Base-by-base conservation (phyloP, 2,797 vertebrate genomes). In the Hippoglossus hippoglossus region DNA sequence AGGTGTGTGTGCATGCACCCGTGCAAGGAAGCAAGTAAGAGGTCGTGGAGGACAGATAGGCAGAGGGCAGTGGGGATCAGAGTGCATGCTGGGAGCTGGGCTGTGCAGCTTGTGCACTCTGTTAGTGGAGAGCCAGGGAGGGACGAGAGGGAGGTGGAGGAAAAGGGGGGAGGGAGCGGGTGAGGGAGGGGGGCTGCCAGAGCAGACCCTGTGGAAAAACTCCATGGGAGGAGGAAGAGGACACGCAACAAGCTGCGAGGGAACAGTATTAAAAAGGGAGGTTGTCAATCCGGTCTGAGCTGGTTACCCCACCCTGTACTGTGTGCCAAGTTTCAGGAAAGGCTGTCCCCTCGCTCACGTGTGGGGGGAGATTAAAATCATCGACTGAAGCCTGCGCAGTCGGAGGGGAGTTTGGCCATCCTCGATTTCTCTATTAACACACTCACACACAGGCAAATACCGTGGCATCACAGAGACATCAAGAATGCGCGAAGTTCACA, bases 231-330 rank as follows among this genome's bases (percentile, higher is more conserved):
- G 85, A 92, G 87, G 87, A 91, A 89, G 89, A 93, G 90, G 89
- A 92, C 90, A 93, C 70, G 84, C 87, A 90, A 88, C 93, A 90
- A 82, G 91, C 93, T 92, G 90, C 77, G 83, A 95, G 89, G 85
- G 92, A 94, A 92, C 86, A 75, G 91, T 90, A 94, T 94, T 94
- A 95, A 94, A 92, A 89, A 94, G 93, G 87, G 94, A 95, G 94
- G 95, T 93, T 94, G 96, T 96, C 95, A 97, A 96, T 96, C 95
- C 94, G 92, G 95, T 94, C 93, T 93, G 90, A 94, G 94, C 92
- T 93, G 94, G 95, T 96, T 96, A 93, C 96, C 94, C 96, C 94
- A 94, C 96, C 96, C 96, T 92, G 85, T 85, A 88, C 92, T 92
- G 88, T 93, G 90, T 75, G 95, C 95, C 96, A 96, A 95, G 95